Evolutionary conservation across 2,888 invertebrate species (phyloP).

Genomic region (Drosophila paucipuncta): DNA sequence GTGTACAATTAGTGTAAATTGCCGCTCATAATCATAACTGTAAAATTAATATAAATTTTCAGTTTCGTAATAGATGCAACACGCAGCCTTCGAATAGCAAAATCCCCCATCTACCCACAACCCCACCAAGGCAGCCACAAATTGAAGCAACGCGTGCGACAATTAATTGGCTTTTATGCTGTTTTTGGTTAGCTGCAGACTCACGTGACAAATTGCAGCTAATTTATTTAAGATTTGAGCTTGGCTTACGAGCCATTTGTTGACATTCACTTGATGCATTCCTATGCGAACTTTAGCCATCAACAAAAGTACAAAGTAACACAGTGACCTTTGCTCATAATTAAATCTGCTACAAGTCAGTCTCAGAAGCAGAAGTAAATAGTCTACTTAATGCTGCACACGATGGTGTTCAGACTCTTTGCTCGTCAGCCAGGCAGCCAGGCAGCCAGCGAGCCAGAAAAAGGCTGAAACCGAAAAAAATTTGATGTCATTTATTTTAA

Average conservation of each 20-base stretch:
- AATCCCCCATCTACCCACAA: not conserved
- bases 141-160: conserved; percentile 13
- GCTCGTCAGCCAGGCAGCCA: conserved; percentile 4
- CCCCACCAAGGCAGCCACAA: not conserved
- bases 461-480: conserved; percentile 47
- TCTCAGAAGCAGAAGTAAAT: conserved; percentile 48
- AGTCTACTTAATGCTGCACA: conserved; percentile 60
- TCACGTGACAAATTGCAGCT: conserved; percentile 56
- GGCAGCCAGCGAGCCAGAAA: conserved; percentile 9
- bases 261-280: conserved; percentile 54
- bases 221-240: conserved; percentile 43
- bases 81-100: conserved; percentile 12
- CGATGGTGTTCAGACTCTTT: conserved; percentile 32
- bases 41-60: conserved; percentile 71
- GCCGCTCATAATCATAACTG: conserved; percentile 69
- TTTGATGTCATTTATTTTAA: conserved; percentile 71
- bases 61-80: conserved; percentile 30
- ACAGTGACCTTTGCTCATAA: conserved; percentile 48
- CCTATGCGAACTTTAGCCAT: conserved; percentile 32
- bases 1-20: conserved; percentile 70
- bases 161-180: conserved; percentile 40
- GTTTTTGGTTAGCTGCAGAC: conserved; percentile 22
- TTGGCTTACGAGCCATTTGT: conserved; percentile 51
- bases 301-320: conserved; percentile 24
- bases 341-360: conserved; percentile 61